Evolutionary conservation across 1,140 invertebrate species (phyloP).

Genomic region (Aricia agestis): DNA sequence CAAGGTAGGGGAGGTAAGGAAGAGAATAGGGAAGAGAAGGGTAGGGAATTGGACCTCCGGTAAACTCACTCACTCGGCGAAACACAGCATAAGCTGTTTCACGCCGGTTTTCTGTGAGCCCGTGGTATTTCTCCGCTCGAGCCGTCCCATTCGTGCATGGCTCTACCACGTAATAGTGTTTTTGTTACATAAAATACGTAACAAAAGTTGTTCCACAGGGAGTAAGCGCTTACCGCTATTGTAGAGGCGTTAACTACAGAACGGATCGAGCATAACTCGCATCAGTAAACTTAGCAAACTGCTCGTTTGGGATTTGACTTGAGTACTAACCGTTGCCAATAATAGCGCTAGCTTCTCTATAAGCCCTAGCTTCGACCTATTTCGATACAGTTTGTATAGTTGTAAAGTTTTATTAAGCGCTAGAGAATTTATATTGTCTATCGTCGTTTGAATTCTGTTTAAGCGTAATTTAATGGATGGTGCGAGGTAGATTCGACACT

Average conservation of each 20-base stretch:
- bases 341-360: not conserved
- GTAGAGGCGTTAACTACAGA: conserved; percentile 1
- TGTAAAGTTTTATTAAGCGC: conserved; percentile 10
- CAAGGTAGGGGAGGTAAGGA: too few relatives aligned
- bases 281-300: conserved; percentile 7
- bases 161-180: too few relatives aligned
- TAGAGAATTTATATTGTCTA: not conserved
- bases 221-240: not conserved
- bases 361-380: conserved; percentile 4
- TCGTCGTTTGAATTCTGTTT: too few relatives aligned
- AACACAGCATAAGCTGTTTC: too few relatives aligned
- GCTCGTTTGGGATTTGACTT: conserved; percentile 8
- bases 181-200: not conserved
- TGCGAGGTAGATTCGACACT: too few relatives aligned
- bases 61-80: too few relatives aligned
- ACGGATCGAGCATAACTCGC: not conserved
- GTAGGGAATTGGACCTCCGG: too few relatives aligned
- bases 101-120: too few relatives aligned
- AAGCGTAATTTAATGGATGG: too few relatives aligned
- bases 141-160: too few relatives aligned
- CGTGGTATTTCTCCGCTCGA: too few relatives aligned
- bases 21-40: too few relatives aligned
- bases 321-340: conserved; percentile 10
- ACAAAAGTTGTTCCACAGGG: not conserved
- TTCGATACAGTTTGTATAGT: not conserved